Conservation (phyloP, 2,888 invertebrate species). For the Drosophila rellima region DNA sequence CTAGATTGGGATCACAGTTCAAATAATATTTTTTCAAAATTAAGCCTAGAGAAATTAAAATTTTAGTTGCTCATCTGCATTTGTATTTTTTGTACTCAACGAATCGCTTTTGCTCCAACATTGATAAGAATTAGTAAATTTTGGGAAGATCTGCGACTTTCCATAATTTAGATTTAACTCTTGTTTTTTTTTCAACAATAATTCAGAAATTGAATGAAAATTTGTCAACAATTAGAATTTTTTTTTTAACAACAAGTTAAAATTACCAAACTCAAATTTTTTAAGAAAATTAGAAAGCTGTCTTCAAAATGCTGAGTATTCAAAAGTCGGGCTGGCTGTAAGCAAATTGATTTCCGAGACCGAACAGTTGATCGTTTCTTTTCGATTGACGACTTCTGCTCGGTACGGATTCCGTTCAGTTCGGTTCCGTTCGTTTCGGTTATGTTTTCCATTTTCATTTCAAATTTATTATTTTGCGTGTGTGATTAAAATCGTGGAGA, state of each 20-base stretch:
- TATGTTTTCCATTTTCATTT: slow-evolving; percentile 57
- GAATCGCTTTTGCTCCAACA: too few species aligned
- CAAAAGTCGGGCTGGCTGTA: not conserved
- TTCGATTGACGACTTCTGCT: slow-evolving; percentile 30
- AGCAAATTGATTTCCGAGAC: slow-evolving; percentile 11
- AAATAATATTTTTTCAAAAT: too few species aligned
- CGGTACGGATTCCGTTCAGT: slow-evolving; percentile 8
- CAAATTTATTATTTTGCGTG: slow-evolving; percentile 70
- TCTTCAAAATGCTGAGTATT: slow-evolving; percentile 27
- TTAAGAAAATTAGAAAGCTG: too few species aligned
- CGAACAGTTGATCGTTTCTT: slow-evolving; percentile 35
- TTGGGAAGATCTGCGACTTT: not conserved
- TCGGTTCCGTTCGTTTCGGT: slow-evolving; percentile 19
- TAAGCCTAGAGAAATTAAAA: too few species aligned
- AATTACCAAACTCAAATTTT: not conserved
- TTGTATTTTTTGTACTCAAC: too few species aligned
- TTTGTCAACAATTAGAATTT: not conserved
- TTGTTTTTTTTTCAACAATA: not conserved
- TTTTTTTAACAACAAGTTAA: not conserved
- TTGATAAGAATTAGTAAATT: not conserved
- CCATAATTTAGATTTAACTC: too few species aligned
- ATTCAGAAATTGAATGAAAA: not conserved
- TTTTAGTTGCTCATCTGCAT: too few species aligned
- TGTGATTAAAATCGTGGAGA: slow-evolving; percentile 66
- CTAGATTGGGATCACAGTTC: too few species aligned